Evolutionary conservation across 2,797 vertebrate genomes (phyloP), one percentile per base, ranked within the genome.

Genomic region (Acanthiza pusilla): DNA sequence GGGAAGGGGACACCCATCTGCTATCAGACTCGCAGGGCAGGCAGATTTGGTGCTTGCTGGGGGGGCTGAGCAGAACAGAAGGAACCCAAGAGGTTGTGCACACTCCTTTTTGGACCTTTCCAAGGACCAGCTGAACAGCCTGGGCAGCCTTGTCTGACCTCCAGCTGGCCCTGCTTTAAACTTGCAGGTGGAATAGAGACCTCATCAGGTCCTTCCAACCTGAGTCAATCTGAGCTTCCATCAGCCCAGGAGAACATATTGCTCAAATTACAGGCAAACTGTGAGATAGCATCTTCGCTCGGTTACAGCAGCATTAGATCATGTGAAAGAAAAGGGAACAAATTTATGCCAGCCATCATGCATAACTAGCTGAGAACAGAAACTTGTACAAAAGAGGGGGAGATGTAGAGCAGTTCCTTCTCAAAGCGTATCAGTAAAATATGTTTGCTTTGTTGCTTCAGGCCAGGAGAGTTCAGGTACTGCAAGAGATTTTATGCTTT

Each of bases 361-460:
- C 19, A 6, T 65, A 84, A 71, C 75, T 79, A 67, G 42, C 23
- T 79, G 57, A 81, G 32, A 89, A 73, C 22, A 79, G 47, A 73
- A 88, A 76, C 32, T 45, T 34, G 29, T 61, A 51, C 58, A 65
- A 42, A 72, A 67, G 23, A 70, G 27, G 90, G 32, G 19, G 47
- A 61, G 26, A 42, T 22, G 26, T 17, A 70, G 61, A 88, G 13
- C 42, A 51, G 62, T 60, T 91, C 16, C 29, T 93, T 63, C 67
- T 76, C 72, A 32, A 68, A 76, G 2, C 42, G 1, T 16, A 60
- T 73, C 67, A 78, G 72, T 54, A 48, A 53, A 48, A 36, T 29
- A 16, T 13, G 42, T 95, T 92, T 94, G 29, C 57, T 95, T 73
- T 78, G 75, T 8, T 42, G 62, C 82, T 95, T 91, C 74, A 83